These are phyloP conservation scores for Macrosiphum euphorbiae DNA, from an alignment of 2,888 invertebrate species.

Conservation along the genomic window DNA sequence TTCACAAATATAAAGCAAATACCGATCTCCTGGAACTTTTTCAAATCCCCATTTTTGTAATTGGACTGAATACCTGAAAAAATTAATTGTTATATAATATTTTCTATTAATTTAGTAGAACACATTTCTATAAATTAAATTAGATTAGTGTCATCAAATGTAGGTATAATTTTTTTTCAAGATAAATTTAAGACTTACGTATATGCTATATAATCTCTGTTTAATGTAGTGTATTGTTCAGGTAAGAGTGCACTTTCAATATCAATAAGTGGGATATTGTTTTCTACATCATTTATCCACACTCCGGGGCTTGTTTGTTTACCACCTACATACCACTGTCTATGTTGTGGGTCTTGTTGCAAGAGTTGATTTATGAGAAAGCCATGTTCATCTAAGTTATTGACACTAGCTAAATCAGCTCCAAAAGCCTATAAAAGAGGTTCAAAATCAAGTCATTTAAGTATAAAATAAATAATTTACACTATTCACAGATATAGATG, in stretches of 20 bases:
- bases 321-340: slow-evolving; percentile 88
- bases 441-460: background rate
- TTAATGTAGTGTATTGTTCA: slow-evolving; percentile 73
- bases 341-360: slow-evolving; percentile 85
- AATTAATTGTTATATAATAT: background rate
- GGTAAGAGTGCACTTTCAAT: slow-evolving; percentile 87
- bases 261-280: slow-evolving; percentile 82
- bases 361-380: slow-evolving; percentile 88
- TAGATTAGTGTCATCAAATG: background rate
- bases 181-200: slow-evolving; percentile 72
- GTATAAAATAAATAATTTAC: background rate
- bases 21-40: slow-evolving; percentile 83
- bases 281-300: slow-evolving; percentile 89
- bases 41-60: slow-evolving; percentile 84
- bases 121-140: background rate
- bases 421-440: slow-evolving; percentile 76
- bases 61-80: slow-evolving; percentile 54
- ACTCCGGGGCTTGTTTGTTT: slow-evolving; percentile 80
- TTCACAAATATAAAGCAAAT: slow-evolving; percentile 89
- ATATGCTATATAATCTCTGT: slow-evolving; percentile 84
- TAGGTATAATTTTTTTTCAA: background rate
- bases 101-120: background rate
- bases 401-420: slow-evolving; percentile 85
- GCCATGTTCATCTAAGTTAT: slow-evolving; percentile 86
- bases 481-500: background rate